These are phyloP conservation scores for Ivindomyrus marchei DNA, from an alignment of 2,113 vertebrate species.

Conservation along the genomic window DNA sequence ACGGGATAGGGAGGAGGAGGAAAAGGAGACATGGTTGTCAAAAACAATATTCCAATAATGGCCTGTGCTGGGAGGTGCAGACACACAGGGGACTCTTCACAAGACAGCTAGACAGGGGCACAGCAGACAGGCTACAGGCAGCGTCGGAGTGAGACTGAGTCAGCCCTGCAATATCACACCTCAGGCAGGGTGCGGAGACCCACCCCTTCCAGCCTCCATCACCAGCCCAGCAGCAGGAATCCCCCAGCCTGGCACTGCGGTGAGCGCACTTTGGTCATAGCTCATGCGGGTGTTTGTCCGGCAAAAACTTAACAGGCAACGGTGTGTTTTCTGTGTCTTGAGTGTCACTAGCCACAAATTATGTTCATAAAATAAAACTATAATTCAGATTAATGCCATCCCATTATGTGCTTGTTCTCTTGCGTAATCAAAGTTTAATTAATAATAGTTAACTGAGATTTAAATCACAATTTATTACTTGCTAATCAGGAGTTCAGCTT, in stretches of 20 bases:
- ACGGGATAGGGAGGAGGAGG: background rate
- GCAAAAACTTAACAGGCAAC: background rate
- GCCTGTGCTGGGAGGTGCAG: background rate
- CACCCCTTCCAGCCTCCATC: background rate
- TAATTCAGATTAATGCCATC: too few species aligned
- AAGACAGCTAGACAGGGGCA: background rate
- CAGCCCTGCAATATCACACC: background rate
- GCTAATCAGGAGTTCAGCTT: background rate
- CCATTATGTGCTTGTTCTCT: too few species aligned
- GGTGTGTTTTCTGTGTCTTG: too few species aligned
- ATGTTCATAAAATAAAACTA: background rate
- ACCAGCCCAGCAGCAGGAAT: background rate
- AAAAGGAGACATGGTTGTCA: background rate
- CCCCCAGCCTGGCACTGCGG: background rate
- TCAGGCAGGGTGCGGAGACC: background rate
- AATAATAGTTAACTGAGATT: background rate
- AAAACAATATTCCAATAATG: background rate
- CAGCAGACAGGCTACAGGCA: background rate
- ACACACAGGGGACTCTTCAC: background rate
- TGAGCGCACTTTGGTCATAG: background rate
- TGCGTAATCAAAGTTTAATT: too few species aligned
- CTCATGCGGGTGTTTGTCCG: background rate
- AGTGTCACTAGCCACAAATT: background rate
- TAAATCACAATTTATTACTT: background rate
- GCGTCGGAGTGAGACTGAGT: too few species aligned